phyloP scores from a whole-genome alignment of 2,888 invertebrate species.

The Mythimna impura region DNA sequence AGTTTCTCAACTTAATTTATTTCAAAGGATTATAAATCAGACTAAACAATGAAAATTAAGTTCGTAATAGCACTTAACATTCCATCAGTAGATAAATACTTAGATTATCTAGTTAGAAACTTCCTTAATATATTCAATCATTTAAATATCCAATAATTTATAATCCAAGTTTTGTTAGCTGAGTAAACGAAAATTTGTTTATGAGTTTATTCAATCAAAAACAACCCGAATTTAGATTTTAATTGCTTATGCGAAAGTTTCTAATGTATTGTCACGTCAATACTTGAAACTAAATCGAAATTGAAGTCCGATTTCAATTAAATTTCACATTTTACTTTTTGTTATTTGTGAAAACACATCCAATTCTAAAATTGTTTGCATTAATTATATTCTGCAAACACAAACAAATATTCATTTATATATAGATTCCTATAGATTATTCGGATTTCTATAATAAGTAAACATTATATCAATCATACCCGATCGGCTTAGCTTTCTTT shows the following conservation, averaged over 20 bases:
- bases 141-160: slow-evolving; percentile 70
- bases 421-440: slow-evolving; percentile 19
- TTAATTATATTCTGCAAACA: slow-evolving; percentile 22
- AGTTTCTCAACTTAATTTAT: slow-evolving; percentile 15
- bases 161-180: slow-evolving; percentile 66
- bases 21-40: slow-evolving; percentile 30
- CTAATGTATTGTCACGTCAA: slow-evolving; percentile 55
- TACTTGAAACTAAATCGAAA: slow-evolving; percentile 65
- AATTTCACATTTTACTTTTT: slow-evolving; percentile 52
- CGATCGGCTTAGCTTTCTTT: slow-evolving; percentile 10
- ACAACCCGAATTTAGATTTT: slow-evolving; percentile 68
- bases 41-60: slow-evolving; percentile 38
- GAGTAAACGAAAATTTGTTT: slow-evolving; percentile 76
- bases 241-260: slow-evolving; percentile 74
- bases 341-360: slow-evolving; percentile 36
- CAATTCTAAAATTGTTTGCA: slow-evolving; percentile 28
- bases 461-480: slow-evolving; percentile 23
- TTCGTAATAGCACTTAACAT: slow-evolving; percentile 36
- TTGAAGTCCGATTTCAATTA: slow-evolving; percentile 59
- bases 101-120: slow-evolving; percentile 60
- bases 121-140: slow-evolving; percentile 71
- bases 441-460: not conserved
- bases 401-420: slow-evolving; percentile 4
- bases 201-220: slow-evolving; percentile 73
- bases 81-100: slow-evolving; percentile 47